Evolutionary conservation across 2,888 invertebrate genomes (phyloP).

Genomic region (Hetaerina titia): DNA sequence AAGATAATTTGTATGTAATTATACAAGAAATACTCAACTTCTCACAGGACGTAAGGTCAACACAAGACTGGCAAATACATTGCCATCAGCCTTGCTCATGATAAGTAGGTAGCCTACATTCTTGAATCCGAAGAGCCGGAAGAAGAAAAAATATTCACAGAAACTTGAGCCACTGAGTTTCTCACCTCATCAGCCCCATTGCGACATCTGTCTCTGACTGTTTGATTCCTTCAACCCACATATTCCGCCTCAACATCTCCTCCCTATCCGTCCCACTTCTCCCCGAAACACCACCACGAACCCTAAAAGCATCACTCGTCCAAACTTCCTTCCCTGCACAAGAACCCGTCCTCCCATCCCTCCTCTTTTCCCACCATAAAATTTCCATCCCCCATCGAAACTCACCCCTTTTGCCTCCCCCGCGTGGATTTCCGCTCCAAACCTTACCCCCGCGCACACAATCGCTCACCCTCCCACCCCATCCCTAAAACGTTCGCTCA

Average conservation of each 20-base stretch:
- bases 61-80: no score
- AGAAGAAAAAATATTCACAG: not conserved
- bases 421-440: constrained; percentile 38
- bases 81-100: no score
- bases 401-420: not conserved
- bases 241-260: not conserved
- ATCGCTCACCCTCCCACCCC: not conserved
- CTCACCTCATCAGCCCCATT: not conserved
- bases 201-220: constrained; percentile 18
- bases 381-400: constrained; percentile 14
- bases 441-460: not conserved
- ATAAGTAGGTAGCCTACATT: no score
- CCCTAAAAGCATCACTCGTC: not conserved
- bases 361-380: not conserved
- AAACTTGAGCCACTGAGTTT: not conserved
- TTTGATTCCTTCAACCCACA: not conserved
- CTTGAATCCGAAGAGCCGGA: not conserved
- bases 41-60: no score
- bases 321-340: constrained; percentile 20
- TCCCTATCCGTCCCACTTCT: not conserved
- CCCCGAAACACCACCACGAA: no score
- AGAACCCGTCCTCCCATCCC: not conserved
- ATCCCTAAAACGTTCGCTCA: not conserved
- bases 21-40: no score
- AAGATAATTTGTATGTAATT: no score